Evolutionary conservation across 1,140 invertebrate genomes (phyloP), one percentile per base, ranked within the genome.

Genomic region (Maconellicoccus hirsutus): DNA sequence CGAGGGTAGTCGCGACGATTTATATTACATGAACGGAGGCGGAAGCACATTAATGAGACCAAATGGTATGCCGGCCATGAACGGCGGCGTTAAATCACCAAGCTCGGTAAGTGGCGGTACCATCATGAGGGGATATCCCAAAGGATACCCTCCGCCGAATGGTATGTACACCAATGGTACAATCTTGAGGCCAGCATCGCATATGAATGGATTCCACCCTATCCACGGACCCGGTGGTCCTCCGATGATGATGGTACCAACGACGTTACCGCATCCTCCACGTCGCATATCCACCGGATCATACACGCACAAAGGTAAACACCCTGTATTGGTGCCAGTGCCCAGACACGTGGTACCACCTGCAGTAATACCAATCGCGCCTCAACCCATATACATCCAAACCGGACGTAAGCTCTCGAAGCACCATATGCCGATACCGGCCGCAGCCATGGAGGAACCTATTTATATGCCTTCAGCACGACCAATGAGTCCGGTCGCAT

Each of bases 391-490:
- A 78, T 71, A 80, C 79, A n/a, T 77, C 77, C 73, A 80, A 77
- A 66, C 79, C 72, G 27, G 74, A 76, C 8, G 78, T 71, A 74
- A 77, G 70, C 59, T 72, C 21, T 16, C 77, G 74, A 72, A 78
- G 78, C 61, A 78, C 76, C 70, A 78, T 77, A 71, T 78, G 74
- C 0, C 70, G 10, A 16, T 26, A 1, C 14, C 70, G 8, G 66
- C 71, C 10, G 29, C 73, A 23, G 73, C 77, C 8, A 76, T 82
- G 72, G 85, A 86, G 75, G 85, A 86, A 75, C 85, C 85, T 0
- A 83, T 85, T 72, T 86, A 86, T 76, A 83, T 86, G 80, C 84
- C 84, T 6, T 83, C 82, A 14, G 80, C 80, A 61, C 75, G 85
- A 52, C 83, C 84, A 4, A 74, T 85, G 72, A 84, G 83, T 71